phyloP scores from a whole-genome alignment of 2,113 vertebrate species.

The Genyomyrus donnyi region DNA sequence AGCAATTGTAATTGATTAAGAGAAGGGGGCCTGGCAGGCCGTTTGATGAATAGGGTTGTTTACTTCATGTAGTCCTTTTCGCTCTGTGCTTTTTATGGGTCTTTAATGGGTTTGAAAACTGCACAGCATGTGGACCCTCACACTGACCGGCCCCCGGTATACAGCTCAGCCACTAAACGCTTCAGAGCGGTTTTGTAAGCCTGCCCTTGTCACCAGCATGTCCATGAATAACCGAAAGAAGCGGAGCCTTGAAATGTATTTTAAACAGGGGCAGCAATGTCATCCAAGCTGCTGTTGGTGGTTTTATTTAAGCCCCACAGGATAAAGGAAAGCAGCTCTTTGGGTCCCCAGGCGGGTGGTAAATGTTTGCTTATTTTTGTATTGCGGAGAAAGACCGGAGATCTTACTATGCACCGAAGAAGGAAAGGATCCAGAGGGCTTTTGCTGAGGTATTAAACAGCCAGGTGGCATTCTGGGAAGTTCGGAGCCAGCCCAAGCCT shows the following conservation, averaged over 20 bases:
- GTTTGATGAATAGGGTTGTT: background rate
- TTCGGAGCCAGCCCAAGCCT: background rate
- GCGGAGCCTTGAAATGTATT: background rate
- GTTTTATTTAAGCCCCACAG: background rate
- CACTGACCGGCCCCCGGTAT: background rate
- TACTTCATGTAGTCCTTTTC: background rate
- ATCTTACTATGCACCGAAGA: background rate
- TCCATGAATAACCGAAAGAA: background rate
- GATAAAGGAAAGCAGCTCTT: background rate
- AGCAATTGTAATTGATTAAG: background rate
- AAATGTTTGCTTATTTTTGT: background rate
- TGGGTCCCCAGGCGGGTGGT: background rate
- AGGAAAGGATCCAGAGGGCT: background rate
- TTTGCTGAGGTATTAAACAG: background rate
- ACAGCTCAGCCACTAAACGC: background rate
- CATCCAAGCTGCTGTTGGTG: background rate
- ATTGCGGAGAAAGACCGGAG: background rate
- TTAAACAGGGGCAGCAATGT: background rate
- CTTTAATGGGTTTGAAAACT: background rate
- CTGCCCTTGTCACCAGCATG: background rate
- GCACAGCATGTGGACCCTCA: background rate
- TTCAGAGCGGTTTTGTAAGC: background rate
- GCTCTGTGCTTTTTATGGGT: background rate
- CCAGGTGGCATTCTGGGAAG: background rate
- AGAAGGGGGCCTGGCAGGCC: background rate